phyloP scores from a whole-genome alignment of 2,888 invertebrate species.

The Pollenia labialis region DNA sequence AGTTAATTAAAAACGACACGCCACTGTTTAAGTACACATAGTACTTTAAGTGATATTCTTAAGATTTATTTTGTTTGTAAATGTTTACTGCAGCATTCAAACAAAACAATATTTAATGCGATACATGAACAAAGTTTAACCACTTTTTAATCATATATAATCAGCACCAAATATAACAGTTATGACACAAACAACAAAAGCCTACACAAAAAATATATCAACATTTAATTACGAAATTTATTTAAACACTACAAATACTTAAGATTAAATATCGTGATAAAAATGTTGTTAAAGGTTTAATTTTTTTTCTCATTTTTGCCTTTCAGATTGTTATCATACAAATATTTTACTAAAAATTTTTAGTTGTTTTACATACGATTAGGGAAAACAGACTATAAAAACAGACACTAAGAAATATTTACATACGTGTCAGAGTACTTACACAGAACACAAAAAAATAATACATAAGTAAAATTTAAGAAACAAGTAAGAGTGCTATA shows the following conservation, averaged over 20 bases:
- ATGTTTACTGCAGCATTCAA: too few relatives aligned
- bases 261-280: conserved; percentile 43
- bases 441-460: not conserved
- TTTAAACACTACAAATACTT: conserved; percentile 42
- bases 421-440: not conserved
- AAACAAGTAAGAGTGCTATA: not conserved
- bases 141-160: too few relatives aligned
- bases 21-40: too few relatives aligned
- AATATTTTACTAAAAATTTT: not conserved
- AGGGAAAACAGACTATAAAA: too few relatives aligned
- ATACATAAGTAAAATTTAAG: not conserved
- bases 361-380: too few relatives aligned
- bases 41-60: too few relatives aligned
- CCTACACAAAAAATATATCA: conserved; percentile 18
- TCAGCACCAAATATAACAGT: too few relatives aligned
- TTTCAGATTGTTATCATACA: conserved; percentile 51
- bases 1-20: too few relatives aligned
- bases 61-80: too few relatives aligned
- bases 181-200: conserved; percentile 4
- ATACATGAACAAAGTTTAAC: too few relatives aligned
- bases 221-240: conserved; percentile 26
- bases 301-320: conserved; percentile 10
- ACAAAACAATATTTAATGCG: too few relatives aligned
- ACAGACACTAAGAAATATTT: too few relatives aligned
- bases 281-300: conserved; percentile 6